Evolutionary conservation across 1,140 invertebrate species (phyloP).

Genomic region (Penaeus indicus): DNA sequence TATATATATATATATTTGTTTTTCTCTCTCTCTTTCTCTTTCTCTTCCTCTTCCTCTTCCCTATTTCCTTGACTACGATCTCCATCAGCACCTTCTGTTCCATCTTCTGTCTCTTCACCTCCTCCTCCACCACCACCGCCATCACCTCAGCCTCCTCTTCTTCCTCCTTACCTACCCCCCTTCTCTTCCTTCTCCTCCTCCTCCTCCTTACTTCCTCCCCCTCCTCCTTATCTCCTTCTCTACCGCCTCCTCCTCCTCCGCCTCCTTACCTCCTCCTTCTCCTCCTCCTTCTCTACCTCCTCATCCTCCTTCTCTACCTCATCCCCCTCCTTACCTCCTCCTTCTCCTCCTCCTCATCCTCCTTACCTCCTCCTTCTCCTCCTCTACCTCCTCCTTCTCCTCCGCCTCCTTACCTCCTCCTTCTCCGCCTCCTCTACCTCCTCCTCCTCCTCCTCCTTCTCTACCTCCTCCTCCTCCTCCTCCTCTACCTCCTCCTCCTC

Average conservation of each 20-base stretch:
- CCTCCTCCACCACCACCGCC: too few relatives aligned
- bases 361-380: neutral
- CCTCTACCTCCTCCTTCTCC: conserved; percentile 6
- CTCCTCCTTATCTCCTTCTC: neutral
- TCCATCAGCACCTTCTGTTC: too few relatives aligned
- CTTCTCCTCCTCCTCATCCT: neutral
- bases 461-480: neutral
- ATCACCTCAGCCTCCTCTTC: too few relatives aligned
- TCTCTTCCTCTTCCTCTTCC: too few relatives aligned
- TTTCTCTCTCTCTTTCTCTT: too few relatives aligned
- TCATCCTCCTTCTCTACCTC: conserved; percentile 21
- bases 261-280: neutral
- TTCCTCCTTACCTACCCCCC: too few relatives aligned
- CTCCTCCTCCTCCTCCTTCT: neutral
- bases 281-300: neutral
- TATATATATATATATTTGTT: too few relatives aligned
- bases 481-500: neutral
- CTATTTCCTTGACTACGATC: too few relatives aligned
- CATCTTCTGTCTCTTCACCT: too few relatives aligned
- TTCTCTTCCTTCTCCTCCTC: too few relatives aligned
- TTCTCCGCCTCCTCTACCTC: neutral
- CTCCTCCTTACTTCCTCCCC: too few relatives aligned
- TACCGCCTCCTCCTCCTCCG: neutral
- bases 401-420: neutral
- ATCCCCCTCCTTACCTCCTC: neutral